Percentiles rank a stretch among this genome's conserved stretches.
Conservation (phyloP, 1,140 invertebrate species). For the Drosophila santomea region DNA sequence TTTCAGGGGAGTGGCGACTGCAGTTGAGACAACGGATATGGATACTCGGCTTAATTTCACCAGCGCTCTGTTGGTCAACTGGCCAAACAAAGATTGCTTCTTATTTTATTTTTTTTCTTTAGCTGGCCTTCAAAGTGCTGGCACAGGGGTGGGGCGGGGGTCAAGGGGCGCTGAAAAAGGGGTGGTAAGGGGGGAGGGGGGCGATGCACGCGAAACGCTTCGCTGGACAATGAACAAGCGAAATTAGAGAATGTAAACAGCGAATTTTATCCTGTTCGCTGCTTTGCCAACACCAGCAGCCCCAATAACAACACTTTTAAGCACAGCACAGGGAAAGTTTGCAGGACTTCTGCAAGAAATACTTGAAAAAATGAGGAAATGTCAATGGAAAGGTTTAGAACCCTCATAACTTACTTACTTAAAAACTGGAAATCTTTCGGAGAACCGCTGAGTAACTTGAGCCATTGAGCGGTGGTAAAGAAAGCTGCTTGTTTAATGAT, state of each 20-base stretch:
- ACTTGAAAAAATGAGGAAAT: too few relatives aligned
- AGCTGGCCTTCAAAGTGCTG: background rate
- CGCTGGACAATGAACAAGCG: conserved; percentile 82
- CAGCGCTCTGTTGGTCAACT: conserved; percentile 60
- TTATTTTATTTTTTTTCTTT: conserved; percentile 1
- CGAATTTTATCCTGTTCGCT: conserved; percentile 81
- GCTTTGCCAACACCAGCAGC: conserved; percentile 47
- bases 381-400: too few relatives aligned
- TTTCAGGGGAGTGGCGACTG: conserved; percentile 2
- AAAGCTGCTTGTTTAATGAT: too few relatives aligned
- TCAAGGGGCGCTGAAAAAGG: conserved; percentile 1
- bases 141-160: background rate
- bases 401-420: too few relatives aligned
- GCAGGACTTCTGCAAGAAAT: background rate
- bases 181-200: conserved; percentile 8
- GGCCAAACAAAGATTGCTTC: conserved; percentile 48
- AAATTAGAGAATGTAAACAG: conserved; percentile 84
- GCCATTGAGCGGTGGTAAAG: too few relatives aligned
- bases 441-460: too few relatives aligned
- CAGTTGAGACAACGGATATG: conserved; percentile 47
- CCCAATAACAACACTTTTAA: conserved; percentile 22
- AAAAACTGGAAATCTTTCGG: too few relatives aligned
- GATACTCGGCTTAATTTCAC: conserved; percentile 77
- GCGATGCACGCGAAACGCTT: conserved; percentile 72
- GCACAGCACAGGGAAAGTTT: conserved; percentile 9